These are phyloP conservation scores for Brachypalpus laphriformis DNA, from an alignment of 2,888 invertebrate species.

Conservation along the genomic window DNA sequence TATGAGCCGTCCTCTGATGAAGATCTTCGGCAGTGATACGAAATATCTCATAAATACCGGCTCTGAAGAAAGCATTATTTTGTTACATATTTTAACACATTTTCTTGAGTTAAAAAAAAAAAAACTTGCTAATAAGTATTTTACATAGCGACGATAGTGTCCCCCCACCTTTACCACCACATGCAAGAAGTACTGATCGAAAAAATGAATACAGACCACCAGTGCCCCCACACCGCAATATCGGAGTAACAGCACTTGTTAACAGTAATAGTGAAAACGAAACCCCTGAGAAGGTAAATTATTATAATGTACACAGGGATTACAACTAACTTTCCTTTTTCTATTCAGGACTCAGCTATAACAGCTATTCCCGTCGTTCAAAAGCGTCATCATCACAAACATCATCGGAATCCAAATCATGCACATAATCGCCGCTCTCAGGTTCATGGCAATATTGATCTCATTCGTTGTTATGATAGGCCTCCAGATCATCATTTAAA, in stretches of 20 bases:
- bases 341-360: slow-evolving; percentile 36
- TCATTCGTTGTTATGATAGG: slow-evolving; percentile 75
- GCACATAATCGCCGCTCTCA: slow-evolving; percentile 75
- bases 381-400: slow-evolving; percentile 79
- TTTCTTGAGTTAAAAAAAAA: slow-evolving; percentile 1
- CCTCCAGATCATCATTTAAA: slow-evolving; percentile 76
- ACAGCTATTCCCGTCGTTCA: slow-evolving; percentile 61
- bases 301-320: background rate
- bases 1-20: no score
- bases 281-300: slow-evolving; percentile 72
- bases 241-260: slow-evolving; percentile 85
- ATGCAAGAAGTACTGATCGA: slow-evolving; percentile 78
- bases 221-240: slow-evolving; percentile 93
- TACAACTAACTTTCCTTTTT: background rate
- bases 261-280: slow-evolving; percentile 74
- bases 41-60: no score
- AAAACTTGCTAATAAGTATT: slow-evolving; percentile 73
- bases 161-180: slow-evolving; percentile 84
- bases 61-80: no score
- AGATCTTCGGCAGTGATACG: no score
- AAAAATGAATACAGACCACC: slow-evolving; percentile 91
- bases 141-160: slow-evolving; percentile 82
- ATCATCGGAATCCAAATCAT: slow-evolving; percentile 78
- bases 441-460: slow-evolving; percentile 73
- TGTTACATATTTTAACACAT: no score